phyloP scores from a whole-genome alignment of 2,113 vertebrate genomes.

The Arenaria interpres region DNA sequence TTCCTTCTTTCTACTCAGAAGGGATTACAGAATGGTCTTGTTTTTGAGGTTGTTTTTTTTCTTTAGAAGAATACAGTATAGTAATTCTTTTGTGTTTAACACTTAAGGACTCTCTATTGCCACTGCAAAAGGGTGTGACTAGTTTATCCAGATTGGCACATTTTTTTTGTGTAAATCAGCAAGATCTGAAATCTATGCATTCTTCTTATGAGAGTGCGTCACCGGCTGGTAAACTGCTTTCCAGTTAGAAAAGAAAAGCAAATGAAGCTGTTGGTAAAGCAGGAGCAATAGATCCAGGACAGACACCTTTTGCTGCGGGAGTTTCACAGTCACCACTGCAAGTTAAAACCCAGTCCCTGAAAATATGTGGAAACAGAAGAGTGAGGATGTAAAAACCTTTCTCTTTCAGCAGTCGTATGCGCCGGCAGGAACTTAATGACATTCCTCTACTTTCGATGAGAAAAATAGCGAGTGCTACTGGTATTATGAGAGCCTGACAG shows the following conservation, averaged over 20 bases:
- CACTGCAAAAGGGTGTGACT: constrained; percentile 48
- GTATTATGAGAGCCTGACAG: background rate
- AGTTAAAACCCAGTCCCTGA: background rate
- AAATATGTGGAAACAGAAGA: background rate
- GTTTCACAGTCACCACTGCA: background rate
- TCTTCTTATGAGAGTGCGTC: background rate
- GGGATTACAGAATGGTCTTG: background rate
- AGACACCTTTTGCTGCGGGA: background rate
- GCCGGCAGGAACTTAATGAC: background rate
- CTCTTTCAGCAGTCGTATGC: background rate
- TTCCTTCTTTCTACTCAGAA: background rate
- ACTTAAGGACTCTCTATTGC: background rate
- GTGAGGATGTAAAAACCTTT: background rate
- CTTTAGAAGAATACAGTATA: background rate
- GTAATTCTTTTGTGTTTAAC: constrained; percentile 40
- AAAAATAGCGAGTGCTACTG: background rate
- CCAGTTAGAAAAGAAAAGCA: background rate
- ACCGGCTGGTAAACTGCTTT: background rate
- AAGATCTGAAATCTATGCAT: constrained; percentile 39
- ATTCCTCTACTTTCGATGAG: background rate
- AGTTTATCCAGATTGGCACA: constrained; percentile 55
- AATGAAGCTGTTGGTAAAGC: background rate
- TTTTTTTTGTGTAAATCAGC: constrained; percentile 63
- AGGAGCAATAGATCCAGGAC: background rate
- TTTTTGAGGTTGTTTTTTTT: constrained; percentile 11